Evolutionary conservation across 2,113 vertebrate genomes (phyloP).

Genomic region (Pantherophis guttatus): DNA sequence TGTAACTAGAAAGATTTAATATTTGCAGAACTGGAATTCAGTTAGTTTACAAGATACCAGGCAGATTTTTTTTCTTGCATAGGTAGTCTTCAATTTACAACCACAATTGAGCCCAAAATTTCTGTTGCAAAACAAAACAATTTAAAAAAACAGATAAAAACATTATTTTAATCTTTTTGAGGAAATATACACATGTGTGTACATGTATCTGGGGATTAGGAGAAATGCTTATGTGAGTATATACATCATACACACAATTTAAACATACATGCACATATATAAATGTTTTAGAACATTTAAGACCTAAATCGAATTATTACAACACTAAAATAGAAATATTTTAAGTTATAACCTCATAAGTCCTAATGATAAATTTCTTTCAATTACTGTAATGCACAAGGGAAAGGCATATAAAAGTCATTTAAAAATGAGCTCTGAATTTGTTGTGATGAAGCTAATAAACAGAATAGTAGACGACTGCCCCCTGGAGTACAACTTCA

Average conservation of each 20-base stretch:
- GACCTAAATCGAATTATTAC: background rate
- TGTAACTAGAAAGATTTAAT: background rate
- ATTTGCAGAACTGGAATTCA: background rate
- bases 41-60: background rate
- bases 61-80: background rate
- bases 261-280: background rate
- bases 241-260: background rate
- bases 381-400: background rate
- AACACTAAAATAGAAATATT: background rate
- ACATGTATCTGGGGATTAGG: background rate
- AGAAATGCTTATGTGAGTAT: background rate
- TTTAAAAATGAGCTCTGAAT: background rate
- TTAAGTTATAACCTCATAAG: background rate
- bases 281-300: background rate
- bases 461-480: background rate
- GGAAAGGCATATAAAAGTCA: background rate
- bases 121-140: background rate
- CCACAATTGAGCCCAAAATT: background rate
- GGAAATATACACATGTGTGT: background rate
- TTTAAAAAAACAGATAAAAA: background rate
- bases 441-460: background rate
- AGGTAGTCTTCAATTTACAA: background rate
- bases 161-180: background rate
- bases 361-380: background rate
- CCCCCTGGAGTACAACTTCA: background rate